These are phyloP conservation scores for Graphium colonna DNA, from an alignment of 2,888 invertebrate species.

Conservation along the genomic window DNA sequence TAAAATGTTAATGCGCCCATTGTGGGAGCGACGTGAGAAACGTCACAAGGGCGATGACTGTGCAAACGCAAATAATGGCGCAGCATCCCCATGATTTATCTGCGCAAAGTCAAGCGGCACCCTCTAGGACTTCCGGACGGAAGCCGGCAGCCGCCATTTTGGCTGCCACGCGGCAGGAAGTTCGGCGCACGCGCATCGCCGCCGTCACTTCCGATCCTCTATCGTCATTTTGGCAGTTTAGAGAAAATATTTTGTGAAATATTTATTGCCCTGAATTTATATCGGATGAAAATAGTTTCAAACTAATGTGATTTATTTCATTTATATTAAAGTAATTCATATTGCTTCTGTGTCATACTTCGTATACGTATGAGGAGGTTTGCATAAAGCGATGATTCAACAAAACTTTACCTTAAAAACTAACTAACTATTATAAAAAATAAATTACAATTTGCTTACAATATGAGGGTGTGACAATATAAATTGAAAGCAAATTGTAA, in stretches of 20 bases:
- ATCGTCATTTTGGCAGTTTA: conserved; percentile 58
- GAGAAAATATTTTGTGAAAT: conserved; percentile 49
- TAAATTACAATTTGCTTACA: no score
- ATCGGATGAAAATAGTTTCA: no score
- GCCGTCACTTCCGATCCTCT: conserved; percentile 62
- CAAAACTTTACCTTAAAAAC: no score
- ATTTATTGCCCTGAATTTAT: conserved; percentile 4
- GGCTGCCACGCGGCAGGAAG: conserved; percentile 74
- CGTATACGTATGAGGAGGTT: no score
- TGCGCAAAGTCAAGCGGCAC: conserved; percentile 43
- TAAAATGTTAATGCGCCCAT: no score
- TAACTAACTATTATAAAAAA: no score
- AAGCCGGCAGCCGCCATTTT: conserved; percentile 75
- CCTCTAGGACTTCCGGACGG: conserved; percentile 63
- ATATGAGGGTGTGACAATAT: no score
- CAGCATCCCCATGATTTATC: conserved; percentile 71
- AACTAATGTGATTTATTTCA: no score
- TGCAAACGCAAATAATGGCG: conserved; percentile 53
- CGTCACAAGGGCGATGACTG: conserved; percentile 43
- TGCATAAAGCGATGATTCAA: no score
- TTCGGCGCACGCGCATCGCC: conserved; percentile 69
- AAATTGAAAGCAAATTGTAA: no score
- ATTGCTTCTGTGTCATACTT: no score
- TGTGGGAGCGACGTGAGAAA: conserved; percentile 30
- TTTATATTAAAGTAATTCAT: no score